Evolutionary conservation across 1,140 invertebrate genomes (phyloP).

Genomic region (Neotoxoptera formosana): DNA sequence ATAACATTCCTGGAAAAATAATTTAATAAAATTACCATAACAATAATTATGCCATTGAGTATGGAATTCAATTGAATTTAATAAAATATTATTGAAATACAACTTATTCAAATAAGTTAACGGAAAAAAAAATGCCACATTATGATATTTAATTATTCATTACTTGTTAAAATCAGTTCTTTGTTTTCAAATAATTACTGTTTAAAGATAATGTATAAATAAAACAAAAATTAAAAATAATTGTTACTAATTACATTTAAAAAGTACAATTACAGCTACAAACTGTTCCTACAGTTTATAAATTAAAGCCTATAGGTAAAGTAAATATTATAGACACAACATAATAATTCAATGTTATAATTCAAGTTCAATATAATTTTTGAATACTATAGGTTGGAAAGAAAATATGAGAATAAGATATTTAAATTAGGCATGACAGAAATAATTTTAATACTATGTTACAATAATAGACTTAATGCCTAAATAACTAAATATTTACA

Average conservation of each 20-base stretch:
- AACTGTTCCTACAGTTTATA: neutral
- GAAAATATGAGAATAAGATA: constrained; percentile 20
- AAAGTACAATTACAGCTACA: neutral
- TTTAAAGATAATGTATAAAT: neutral
- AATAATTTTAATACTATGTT: constrained; percentile 33
- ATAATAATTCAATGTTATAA: neutral
- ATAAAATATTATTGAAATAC: neutral
- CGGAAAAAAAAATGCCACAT: neutral
- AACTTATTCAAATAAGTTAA: neutral
- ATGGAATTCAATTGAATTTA: neutral
- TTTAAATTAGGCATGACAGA: constrained; percentile 7
- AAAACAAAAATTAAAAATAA: constrained; percentile 2
- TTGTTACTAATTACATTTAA: neutral
- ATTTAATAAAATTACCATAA: too few relatives aligned
- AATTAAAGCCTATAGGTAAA: neutral
- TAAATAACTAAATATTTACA: constrained; percentile 31
- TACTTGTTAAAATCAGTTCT: neutral
- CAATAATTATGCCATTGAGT: neutral
- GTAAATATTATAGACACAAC: neutral
- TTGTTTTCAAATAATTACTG: neutral
- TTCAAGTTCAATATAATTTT: neutral
- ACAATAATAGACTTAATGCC: constrained; percentile 34
- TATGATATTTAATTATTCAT: neutral
- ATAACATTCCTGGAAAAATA: neutral
- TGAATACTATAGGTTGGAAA: neutral